Percentiles rank a stretch among this genome's conserved stretches.
phyloP scores from a whole-genome alignment of 2,113 vertebrate genomes.

The Gorsachius goisagi region DNA sequence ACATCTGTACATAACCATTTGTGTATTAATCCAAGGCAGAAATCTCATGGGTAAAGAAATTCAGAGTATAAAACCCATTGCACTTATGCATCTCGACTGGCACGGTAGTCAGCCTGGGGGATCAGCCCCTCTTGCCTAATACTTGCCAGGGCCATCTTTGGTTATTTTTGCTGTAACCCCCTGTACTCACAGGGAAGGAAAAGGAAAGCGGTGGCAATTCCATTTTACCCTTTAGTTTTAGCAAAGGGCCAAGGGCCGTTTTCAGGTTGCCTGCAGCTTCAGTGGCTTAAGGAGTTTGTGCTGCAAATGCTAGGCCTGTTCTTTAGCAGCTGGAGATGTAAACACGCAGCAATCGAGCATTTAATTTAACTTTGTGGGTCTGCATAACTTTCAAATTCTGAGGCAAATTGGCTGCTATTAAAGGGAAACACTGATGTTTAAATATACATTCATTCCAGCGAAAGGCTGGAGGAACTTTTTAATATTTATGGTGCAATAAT shows the following conservation, averaged over 20 bases:
- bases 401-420: conserved; percentile 47
- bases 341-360: not conserved
- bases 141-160: not conserved
- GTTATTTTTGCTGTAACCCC: not conserved
- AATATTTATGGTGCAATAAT: conserved; percentile 73
- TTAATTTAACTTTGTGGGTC: conserved; percentile 37
- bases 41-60: not conserved
- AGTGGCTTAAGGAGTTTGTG: not conserved
- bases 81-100: not conserved
- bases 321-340: conserved; percentile 4
- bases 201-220: not conserved
- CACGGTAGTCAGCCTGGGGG: not conserved
- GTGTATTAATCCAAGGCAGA: not conserved
- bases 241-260: not conserved
- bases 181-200: not conserved
- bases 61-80: not conserved
- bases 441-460: conserved; percentile 39
- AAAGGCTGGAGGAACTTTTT: conserved; percentile 61
- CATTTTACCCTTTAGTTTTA: conserved; percentile 1
- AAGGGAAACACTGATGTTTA: conserved; percentile 49
- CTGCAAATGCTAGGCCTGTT: not conserved
- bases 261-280: not conserved
- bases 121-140: not conserved
- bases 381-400: conserved; percentile 3
- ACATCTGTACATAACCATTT: rapidly evolving